Percentiles rank a stretch among this genome's conserved stretches.
Evolutionary conservation across 2,888 invertebrate species (phyloP).

Genomic region (Cloeon dipterum): DNA sequence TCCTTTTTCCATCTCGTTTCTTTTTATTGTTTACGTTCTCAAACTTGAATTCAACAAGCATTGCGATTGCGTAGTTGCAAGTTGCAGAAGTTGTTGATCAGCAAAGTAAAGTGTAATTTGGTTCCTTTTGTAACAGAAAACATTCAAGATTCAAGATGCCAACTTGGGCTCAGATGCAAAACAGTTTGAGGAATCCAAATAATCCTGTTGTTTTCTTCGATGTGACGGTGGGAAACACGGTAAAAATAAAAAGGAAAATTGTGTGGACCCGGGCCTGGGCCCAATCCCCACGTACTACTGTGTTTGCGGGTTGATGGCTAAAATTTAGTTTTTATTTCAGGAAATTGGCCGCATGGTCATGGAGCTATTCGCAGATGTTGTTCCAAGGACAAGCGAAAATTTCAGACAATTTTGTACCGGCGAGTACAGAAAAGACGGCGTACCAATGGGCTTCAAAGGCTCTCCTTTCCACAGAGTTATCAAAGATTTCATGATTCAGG

Average conservation of each 20-base stretch:
- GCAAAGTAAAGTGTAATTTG: too few relatives aligned
- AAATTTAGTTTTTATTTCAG: constrained; percentile 20
- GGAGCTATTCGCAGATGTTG: constrained; percentile 90
- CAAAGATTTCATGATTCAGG: constrained; percentile 99
- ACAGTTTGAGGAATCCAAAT: constrained; percentile 68
- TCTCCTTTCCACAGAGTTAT: constrained; percentile 94
- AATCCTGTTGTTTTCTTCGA: constrained; percentile 99
- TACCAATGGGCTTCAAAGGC: constrained; percentile 90
- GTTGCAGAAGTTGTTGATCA: too few relatives aligned
- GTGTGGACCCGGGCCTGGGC: too few relatives aligned
- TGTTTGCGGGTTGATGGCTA: background rate
- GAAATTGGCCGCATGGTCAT: constrained; percentile 97
- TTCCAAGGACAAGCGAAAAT: constrained; percentile 92
- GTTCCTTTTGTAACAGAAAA: too few relatives aligned
- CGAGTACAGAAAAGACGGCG: constrained; percentile 86
- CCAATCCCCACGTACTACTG: too few relatives aligned
- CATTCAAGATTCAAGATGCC: too few relatives aligned
- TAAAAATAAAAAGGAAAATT: too few relatives aligned
- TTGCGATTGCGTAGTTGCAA: too few relatives aligned
- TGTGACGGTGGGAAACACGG: constrained; percentile 85
- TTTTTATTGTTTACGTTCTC: too few relatives aligned
- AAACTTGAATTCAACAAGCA: too few relatives aligned
- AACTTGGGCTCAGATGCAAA: constrained; percentile 85
- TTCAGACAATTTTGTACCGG: constrained; percentile 98
- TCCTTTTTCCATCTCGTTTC: too few relatives aligned